phyloP scores from a whole-genome alignment of 2,888 invertebrate species.

The Ligdia adustata region DNA sequence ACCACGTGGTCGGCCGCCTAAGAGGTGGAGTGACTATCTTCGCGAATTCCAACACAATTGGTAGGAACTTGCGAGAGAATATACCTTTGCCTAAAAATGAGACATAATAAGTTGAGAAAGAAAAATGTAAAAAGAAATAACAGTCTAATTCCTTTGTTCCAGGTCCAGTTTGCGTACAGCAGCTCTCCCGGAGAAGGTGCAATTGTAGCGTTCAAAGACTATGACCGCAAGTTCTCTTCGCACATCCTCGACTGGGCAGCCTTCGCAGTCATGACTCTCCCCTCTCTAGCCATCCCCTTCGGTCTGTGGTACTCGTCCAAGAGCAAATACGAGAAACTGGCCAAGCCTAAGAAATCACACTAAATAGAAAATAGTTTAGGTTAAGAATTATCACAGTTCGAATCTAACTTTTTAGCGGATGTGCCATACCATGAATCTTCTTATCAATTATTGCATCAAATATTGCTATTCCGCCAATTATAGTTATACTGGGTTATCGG shows the following conservation, averaged over 20 bases:
- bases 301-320: constrained; percentile 97
- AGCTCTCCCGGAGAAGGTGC: constrained; percentile 98
- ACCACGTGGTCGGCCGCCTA: too few species aligned
- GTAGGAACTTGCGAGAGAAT: too few species aligned
- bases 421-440: too few species aligned
- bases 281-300: constrained; percentile 97
- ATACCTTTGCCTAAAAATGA: too few species aligned
- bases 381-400: constrained; percentile 4
- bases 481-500: too few species aligned
- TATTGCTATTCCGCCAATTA: too few species aligned
- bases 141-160: constrained; percentile 47
- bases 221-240: constrained; percentile 98
- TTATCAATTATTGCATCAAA: too few species aligned
- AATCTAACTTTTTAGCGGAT: too few species aligned
- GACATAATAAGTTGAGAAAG: too few species aligned
- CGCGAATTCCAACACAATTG: too few species aligned
- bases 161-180: constrained; percentile 88
- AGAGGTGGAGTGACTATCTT: too few species aligned
- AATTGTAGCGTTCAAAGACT: constrained; percentile 95
- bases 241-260: constrained; percentile 99
- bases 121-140: background rate
- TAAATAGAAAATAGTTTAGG: constrained; percentile 42
- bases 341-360: constrained; percentile 88
- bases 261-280: constrained; percentile 98
- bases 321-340: constrained; percentile 94